phyloP scores from a whole-genome alignment of 2,797 vertebrate genomes.

The Crossoptilon crossoptilon region DNA sequence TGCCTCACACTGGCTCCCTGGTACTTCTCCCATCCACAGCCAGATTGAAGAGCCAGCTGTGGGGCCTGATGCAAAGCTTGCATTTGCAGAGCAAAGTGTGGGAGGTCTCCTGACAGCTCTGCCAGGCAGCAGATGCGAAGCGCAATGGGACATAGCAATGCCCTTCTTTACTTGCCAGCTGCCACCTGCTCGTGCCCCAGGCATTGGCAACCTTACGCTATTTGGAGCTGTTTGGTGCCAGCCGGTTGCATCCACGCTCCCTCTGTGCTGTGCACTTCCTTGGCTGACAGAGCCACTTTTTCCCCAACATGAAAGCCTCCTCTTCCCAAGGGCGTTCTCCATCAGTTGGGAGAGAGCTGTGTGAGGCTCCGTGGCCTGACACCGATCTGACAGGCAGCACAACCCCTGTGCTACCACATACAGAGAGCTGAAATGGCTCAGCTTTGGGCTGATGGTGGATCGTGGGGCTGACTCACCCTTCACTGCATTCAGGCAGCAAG shows the following conservation, averaged over 20 bases:
- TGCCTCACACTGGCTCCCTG: not conserved
- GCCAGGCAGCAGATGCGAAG: constrained; percentile 52
- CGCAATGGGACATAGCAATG: not conserved
- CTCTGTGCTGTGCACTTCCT: not conserved
- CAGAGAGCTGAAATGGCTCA: not conserved
- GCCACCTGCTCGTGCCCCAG: constrained; percentile 56
- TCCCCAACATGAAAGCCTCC: not conserved
- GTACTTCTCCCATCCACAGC: not conserved
- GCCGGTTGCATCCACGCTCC: not conserved
- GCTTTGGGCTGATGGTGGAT: not conserved
- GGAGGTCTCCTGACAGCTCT: constrained; percentile 14
- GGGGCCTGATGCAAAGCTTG: rapidly evolving
- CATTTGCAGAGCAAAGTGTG: not conserved
- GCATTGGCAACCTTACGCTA: not conserved
- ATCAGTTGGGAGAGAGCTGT: not conserved
- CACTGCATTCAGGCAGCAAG: rapidly evolving
- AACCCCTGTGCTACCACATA: not conserved
- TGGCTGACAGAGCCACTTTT: not conserved
- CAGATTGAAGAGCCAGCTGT: not conserved
- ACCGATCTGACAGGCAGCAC: not conserved
- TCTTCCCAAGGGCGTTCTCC: not conserved
- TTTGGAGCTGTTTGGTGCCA: not conserved
- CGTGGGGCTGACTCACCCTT: not conserved
- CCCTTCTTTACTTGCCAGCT: constrained; percentile 26
- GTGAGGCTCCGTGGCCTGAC: not conserved